A percentile compares a stretch with the other conserved stretches of the same genome.
phyloP scores from a whole-genome alignment of 2,797 vertebrate genomes.

The Danio albolineatus region DNA sequence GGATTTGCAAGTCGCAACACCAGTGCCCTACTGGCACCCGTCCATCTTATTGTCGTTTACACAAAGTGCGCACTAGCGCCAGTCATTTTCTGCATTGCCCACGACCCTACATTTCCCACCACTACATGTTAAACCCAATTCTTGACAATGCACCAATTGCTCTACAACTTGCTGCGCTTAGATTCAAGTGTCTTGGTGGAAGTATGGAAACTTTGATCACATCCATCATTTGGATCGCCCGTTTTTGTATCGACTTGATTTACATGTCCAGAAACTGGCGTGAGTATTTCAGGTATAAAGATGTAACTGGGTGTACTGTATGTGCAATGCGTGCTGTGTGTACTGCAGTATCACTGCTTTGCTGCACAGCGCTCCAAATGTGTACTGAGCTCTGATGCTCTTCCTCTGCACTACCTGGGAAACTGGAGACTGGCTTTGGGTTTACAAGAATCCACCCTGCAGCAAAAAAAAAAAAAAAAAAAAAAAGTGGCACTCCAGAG shows the following conservation, averaged over 20 bases:
- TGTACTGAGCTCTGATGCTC: constrained; percentile 53
- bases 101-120: background rate
- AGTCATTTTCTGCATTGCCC: background rate
- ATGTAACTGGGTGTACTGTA: background rate
- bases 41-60: background rate
- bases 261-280: background rate
- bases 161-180: background rate
- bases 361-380: constrained; percentile 53
- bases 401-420: constrained; percentile 58
- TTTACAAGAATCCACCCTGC: constrained; percentile 69
- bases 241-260: background rate
- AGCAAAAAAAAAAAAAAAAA: too few species aligned
- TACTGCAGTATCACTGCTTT: constrained; percentile 61
- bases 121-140: background rate
- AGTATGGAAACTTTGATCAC: background rate
- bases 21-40: constrained; percentile 58
- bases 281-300: constrained; percentile 34
- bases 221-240: background rate
- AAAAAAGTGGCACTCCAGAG: constrained; percentile 56
- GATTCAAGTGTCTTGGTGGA: too few species aligned
- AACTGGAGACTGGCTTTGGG: constrained; percentile 67
- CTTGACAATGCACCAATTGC: background rate
- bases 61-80: background rate
- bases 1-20: constrained; percentile 52
- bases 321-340: constrained; percentile 38